These are phyloP conservation scores for Hypercompe scribonia DNA, from an alignment of 2,888 invertebrate species.

Conservation along the genomic window DNA sequence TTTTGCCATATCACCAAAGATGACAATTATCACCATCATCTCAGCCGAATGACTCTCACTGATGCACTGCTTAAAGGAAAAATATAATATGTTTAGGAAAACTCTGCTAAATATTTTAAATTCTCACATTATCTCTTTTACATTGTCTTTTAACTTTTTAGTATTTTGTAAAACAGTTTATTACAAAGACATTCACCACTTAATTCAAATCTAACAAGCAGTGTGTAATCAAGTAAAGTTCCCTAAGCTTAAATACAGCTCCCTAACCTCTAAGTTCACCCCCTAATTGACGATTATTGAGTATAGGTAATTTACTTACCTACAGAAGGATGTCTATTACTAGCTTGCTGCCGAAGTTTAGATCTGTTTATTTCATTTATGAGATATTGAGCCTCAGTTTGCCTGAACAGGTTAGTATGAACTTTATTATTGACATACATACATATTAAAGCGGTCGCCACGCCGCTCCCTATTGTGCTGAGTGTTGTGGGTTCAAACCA, in stretches of 20 bases:
- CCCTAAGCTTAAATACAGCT: neutral
- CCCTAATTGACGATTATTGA: neutral
- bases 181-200: neutral
- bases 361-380: neutral
- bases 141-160: no score
- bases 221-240: neutral
- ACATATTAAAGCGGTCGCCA: no score
- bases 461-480: no score
- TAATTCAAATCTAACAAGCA: neutral
- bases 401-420: neutral
- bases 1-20: no score
- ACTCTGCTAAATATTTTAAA: no score
- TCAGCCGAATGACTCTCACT: no score
- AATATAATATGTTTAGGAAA: no score
- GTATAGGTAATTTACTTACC: neutral
- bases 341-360: neutral
- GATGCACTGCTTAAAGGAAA: no score
- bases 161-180: no score
- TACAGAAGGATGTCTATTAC: neutral
- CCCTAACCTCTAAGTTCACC: neutral
- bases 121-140: no score
- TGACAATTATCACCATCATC: no score
- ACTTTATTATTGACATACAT: neutral
- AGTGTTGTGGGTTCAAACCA: no score
- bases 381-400: neutral